Evolutionary conservation across 2,888 invertebrate genomes (phyloP).

Genomic region (Theodoxus fluviatilis): DNA sequence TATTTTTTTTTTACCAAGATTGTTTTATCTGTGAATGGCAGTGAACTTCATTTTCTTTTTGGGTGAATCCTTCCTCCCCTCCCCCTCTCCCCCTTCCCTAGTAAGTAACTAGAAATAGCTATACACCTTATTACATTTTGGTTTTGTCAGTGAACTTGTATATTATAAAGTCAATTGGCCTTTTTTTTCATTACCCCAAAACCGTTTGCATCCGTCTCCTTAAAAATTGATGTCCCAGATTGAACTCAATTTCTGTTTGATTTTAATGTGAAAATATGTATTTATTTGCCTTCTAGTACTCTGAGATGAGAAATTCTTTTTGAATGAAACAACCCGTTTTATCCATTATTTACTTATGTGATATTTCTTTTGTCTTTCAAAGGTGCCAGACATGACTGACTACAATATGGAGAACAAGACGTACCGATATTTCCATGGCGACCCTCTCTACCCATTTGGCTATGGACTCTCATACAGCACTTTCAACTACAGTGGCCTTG

Average conservation of each 20-base stretch:
- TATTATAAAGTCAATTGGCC: too few species aligned
- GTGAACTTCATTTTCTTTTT: too few species aligned
- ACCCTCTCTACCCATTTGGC: slow-evolving; percentile 54
- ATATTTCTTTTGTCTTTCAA: slow-evolving; percentile 19
- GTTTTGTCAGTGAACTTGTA: too few species aligned
- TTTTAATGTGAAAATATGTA: too few species aligned
- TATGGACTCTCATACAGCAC: slow-evolving; percentile 48
- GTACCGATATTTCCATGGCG: slow-evolving; percentile 49
- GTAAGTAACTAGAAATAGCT: too few species aligned
- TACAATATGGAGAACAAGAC: slow-evolving; percentile 51
- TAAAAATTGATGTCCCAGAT: not conserved
- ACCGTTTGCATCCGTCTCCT: not conserved
- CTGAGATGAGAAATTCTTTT: slow-evolving; percentile 29
- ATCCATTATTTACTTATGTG: not conserved
- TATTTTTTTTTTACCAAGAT: too few species aligned
- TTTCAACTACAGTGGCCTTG: slow-evolving; percentile 38
- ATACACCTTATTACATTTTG: too few species aligned
- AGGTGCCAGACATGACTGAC: slow-evolving; percentile 42
- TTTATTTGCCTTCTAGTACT: not conserved
- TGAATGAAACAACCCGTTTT: not conserved
- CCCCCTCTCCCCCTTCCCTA: too few species aligned
- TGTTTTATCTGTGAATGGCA: too few species aligned
- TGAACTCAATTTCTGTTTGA: not conserved
- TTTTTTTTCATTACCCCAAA: too few species aligned
- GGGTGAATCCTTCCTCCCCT: too few species aligned